A percentile compares a stretch with the other conserved stretches of the same genome.
phyloP scores from a whole-genome alignment of 2,888 invertebrate species.

The Philopedon plagiatum region DNA sequence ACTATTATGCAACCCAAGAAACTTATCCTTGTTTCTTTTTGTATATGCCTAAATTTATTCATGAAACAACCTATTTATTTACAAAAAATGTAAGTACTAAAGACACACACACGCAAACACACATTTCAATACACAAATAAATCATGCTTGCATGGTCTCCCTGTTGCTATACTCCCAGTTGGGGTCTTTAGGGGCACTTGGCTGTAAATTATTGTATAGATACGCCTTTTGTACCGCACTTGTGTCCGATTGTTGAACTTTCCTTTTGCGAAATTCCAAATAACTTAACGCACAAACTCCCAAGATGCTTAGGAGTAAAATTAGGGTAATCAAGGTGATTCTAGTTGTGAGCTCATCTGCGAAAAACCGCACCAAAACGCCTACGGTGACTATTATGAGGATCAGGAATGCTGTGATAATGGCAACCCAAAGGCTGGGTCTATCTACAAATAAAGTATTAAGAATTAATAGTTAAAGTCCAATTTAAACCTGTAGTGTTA shows the following conservation, averaged over 20 bases:
- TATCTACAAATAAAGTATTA: constrained; percentile 38
- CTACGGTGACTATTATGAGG: constrained; percentile 41
- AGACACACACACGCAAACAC: background rate
- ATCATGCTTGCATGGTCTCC: constrained; percentile 11
- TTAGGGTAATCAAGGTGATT: constrained; percentile 41
- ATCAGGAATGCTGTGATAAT: constrained; percentile 42
- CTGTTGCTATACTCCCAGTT: constrained; percentile 41
- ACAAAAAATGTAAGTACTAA: background rate
- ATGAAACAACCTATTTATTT: too few species aligned
- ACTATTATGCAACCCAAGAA: background rate
- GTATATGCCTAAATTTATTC: background rate
- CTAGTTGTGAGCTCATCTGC: constrained; percentile 40
- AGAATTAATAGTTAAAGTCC: background rate
- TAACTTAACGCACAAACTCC: constrained; percentile 43
- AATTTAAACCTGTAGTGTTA: background rate
- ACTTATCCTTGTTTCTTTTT: background rate
- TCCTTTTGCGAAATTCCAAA: constrained; percentile 44
- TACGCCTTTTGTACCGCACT: constrained; percentile 18
- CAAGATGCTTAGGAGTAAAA: constrained; percentile 42
- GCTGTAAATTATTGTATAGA: constrained; percentile 35
- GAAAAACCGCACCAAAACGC: constrained; percentile 37
- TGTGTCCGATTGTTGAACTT: constrained; percentile 14
- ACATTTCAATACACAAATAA: background rate
- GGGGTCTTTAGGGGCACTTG: constrained; percentile 38
- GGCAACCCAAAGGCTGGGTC: constrained; percentile 42